phyloP scores from a whole-genome alignment of 2,888 invertebrate species.

The Parnassius smintheus region DNA sequence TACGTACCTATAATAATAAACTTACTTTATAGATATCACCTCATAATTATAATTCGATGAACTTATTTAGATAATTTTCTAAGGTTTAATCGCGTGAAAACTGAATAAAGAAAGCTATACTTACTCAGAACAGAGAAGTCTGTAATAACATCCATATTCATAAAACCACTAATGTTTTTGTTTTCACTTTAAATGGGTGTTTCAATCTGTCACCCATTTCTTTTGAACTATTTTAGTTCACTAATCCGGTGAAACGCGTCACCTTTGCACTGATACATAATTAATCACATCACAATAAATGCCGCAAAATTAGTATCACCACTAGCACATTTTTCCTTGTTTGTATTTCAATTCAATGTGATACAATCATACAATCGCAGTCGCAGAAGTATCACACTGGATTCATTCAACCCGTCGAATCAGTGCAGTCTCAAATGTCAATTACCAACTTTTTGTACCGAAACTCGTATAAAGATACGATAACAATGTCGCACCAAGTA shows the following conservation, averaged over 20 bases:
- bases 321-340: conserved; percentile 57
- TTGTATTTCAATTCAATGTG: conserved; percentile 47
- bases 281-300: conserved; percentile 28
- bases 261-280: conserved; percentile 32
- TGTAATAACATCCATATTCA: conserved; percentile 69
- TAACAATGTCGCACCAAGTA: conserved; percentile 10
- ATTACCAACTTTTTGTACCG: conserved; percentile 21
- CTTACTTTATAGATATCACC: too few species aligned
- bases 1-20: too few species aligned
- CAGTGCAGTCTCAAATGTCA: conserved; percentile 28
- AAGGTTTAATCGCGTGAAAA: neutral
- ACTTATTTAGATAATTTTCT: too few species aligned
- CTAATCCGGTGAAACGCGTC: conserved; percentile 26
- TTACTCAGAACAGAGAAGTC: conserved; percentile 70
- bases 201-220: conserved; percentile 76
- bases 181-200: conserved; percentile 73
- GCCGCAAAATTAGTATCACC: conserved; percentile 44
- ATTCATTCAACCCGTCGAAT: conserved; percentile 33
- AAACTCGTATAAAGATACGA: conserved; percentile 12
- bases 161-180: conserved; percentile 53
- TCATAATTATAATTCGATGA: too few species aligned
- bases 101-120: conserved; percentile 39
- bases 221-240: conserved; percentile 48
- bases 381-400: conserved; percentile 40
- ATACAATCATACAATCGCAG: conserved; percentile 43